phyloP scores from a whole-genome alignment of 1,140 invertebrate genomes.

The Hycleus cichorii region DNA sequence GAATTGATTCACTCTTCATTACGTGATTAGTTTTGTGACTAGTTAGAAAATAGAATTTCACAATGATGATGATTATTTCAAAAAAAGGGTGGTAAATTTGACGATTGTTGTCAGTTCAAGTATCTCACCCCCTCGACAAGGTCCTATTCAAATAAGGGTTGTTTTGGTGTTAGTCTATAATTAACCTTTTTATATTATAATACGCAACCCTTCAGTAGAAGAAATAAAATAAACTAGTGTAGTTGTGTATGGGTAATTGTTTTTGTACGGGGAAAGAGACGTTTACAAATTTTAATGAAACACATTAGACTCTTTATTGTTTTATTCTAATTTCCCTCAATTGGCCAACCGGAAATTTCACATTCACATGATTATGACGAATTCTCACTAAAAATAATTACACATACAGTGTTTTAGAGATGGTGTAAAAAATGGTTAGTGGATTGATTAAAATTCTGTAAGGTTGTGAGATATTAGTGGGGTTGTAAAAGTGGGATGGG shows the following conservation, averaged over 20 bases:
- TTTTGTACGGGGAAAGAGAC: slow-evolving; percentile 17
- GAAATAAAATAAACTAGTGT: slow-evolving; percentile 31
- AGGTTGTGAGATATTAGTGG: too few species aligned
- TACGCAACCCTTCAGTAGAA: slow-evolving; percentile 30
- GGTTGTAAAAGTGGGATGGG: neutral
- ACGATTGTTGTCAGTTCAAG: too few species aligned
- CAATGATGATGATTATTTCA: too few species aligned
- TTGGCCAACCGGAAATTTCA: too few species aligned
- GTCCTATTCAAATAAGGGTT: slow-evolving; percentile 4
- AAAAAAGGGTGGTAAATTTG: too few species aligned
- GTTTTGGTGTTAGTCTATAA: slow-evolving; percentile 23
- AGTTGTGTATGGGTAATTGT: slow-evolving; percentile 20
- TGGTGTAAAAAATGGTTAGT: too few species aligned
- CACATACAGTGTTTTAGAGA: too few species aligned
- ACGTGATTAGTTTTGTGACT: slow-evolving; percentile 20
- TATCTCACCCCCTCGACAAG: too few species aligned
- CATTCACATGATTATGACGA: too few species aligned
- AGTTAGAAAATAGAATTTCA: too few species aligned
- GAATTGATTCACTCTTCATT: slow-evolving; percentile 33
- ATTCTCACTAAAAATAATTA: too few species aligned
- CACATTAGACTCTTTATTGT: slow-evolving; percentile 22
- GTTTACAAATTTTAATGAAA: slow-evolving; percentile 32
- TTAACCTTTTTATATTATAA: slow-evolving; percentile 25
- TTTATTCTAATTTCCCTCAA: slow-evolving; percentile 26
- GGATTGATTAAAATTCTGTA: too few species aligned